Percentiles rank a stretch among this genome's conserved stretches.
Conservation (phyloP, 2,888 invertebrate species). For the Scelioninae gen. 2 region DNA sequence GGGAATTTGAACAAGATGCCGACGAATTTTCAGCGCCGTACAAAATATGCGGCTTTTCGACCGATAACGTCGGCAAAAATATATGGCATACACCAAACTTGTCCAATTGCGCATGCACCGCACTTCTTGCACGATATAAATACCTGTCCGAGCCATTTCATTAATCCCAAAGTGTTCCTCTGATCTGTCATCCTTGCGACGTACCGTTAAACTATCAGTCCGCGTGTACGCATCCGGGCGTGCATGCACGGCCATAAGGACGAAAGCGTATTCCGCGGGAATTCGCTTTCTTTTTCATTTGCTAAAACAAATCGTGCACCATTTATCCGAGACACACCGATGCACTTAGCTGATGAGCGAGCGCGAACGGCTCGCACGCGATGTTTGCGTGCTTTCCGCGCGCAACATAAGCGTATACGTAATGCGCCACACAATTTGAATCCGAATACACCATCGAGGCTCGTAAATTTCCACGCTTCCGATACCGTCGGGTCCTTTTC, state of each 20-base stretch:
- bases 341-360: conserved; percentile 74
- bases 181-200: conserved; percentile 32
- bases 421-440: conserved; percentile 61
- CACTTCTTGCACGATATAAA: conserved; percentile 25
- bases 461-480: conserved; percentile 61
- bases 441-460: conserved; percentile 63
- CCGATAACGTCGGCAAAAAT: too few relatives aligned
- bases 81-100: conserved; percentile 9
- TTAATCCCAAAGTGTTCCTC: conserved; percentile 39
- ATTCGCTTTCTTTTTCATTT: conserved; percentile 70
- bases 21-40: too few relatives aligned
- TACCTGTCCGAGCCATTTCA: conserved; percentile 41
- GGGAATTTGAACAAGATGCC: too few relatives aligned
- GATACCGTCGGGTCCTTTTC: conserved; percentile 57
- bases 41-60: too few relatives aligned
- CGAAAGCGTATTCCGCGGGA: conserved; percentile 64
- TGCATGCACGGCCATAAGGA: conserved; percentile 44
- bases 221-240: conserved; percentile 40
- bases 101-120: conserved; percentile 1
- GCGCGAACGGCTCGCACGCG: conserved; percentile 66
- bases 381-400: conserved; percentile 63
- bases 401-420: conserved; percentile 55
- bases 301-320: conserved; percentile 72
- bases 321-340: conserved; percentile 67
- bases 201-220: conserved; percentile 51